phyloP scores from a whole-genome alignment of 1,140 invertebrate species.

The Mercenaria mercenaria region DNA sequence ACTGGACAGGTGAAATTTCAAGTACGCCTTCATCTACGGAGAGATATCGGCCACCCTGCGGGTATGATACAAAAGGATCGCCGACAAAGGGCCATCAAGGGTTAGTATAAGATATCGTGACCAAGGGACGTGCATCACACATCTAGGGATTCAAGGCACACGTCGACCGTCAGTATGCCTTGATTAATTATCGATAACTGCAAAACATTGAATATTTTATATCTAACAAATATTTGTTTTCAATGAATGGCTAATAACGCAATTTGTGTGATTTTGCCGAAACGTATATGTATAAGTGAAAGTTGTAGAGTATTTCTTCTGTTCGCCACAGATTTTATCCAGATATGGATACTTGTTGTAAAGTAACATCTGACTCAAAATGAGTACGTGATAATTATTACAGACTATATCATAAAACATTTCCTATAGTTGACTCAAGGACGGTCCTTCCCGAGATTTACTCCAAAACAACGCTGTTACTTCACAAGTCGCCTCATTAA shows the following conservation, averaged over 20 bases:
- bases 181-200: conserved; percentile 9
- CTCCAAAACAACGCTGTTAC: neutral
- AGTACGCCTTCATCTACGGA: too few species aligned
- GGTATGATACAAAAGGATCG: neutral
- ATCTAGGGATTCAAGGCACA: neutral
- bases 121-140: neutral
- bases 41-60: neutral
- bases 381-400: too few species aligned
- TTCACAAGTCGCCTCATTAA: conserved; percentile 25
- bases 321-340: too few species aligned
- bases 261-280: too few species aligned
- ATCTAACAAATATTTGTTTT: conserved; percentile 9
- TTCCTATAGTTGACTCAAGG: too few species aligned
- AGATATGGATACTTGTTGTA: too few species aligned
- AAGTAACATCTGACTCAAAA: too few species aligned
- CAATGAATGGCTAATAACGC: neutral
- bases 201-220: conserved; percentile 20
- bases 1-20: conserved; percentile 21
- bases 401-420: too few species aligned
- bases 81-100: conserved; percentile 47
- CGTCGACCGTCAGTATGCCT: neutral
- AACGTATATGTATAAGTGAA: too few species aligned
- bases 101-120: neutral
- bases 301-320: too few species aligned
- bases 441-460: neutral